These are phyloP conservation scores for Conopomorpha cramerella DNA, from an alignment of 1,140 invertebrate species.

Conservation along the genomic window DNA sequence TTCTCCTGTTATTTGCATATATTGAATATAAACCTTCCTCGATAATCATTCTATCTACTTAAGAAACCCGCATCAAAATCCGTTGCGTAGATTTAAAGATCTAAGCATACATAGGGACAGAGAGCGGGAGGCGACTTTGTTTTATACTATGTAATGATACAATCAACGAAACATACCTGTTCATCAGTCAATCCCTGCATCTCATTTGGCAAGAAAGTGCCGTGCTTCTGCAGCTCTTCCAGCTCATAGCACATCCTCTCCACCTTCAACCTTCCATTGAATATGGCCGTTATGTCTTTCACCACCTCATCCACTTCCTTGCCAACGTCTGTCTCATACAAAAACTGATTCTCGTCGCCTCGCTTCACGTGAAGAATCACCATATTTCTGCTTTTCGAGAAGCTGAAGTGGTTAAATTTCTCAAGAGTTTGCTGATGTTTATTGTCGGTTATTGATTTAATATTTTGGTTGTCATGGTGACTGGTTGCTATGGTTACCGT, in stretches of 20 bases:
- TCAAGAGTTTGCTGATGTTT: background rate
- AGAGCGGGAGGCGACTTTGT: no score
- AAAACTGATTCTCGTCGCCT: conserved; percentile 85
- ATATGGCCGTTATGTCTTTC: conserved; percentile 75
- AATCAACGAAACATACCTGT: conserved; percentile 66
- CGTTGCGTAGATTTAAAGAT: no score
- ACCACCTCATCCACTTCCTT: conserved; percentile 72
- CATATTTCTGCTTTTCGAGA: conserved; percentile 59
- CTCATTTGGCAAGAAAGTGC: conserved; percentile 82
- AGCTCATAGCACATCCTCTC: conserved; percentile 85
- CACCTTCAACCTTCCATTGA: conserved; percentile 90
- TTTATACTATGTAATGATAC: conserved; percentile 2
- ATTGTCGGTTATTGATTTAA: conserved; percentile 29
- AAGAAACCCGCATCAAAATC: no score
- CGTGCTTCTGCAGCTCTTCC: conserved; percentile 84
- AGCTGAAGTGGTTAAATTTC: background rate
- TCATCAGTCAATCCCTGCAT: conserved; percentile 92
- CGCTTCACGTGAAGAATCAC: conserved; percentile 86
- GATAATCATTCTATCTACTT: no score
- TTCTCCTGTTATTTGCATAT: no score
- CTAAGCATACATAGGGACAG: no score
- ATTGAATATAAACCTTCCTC: no score
- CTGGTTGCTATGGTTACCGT: conserved; percentile 1
- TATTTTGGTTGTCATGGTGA: conserved; percentile 12
- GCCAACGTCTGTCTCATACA: conserved; percentile 77